Evolutionary conservation across 1,140 invertebrate genomes (phyloP), one percentile per base, ranked within the genome.

Genomic region (Adelges cooleyi): DNA sequence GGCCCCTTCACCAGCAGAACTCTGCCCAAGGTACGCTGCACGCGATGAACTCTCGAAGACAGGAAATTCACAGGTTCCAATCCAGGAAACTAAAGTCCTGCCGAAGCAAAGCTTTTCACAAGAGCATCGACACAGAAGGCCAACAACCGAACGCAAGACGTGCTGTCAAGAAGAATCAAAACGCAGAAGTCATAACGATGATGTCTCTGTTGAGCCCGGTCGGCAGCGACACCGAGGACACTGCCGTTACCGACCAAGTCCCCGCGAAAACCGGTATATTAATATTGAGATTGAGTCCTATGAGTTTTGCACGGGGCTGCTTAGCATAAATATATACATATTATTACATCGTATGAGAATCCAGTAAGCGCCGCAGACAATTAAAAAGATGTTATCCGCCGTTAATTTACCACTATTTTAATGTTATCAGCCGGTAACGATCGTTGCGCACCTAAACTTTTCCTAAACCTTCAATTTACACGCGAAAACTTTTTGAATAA

Each of bases 181-280:
- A 52, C 25, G 56, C 42, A 1, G 69, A 69, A 49, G 67, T 69
- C 2, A 50, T 69, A 15, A 69, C 69, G 3, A 68, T 68, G 69
- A 67, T 69, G 18, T 68, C 67, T 15, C 62, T 69, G 4, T 54
- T 69, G 15, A 68, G 66, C 22, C 67, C 69, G 2, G 67, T 66
- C n/a, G 68, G 67, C 29, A 66, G 65, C 22, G 66, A 68, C 11
- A 59, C 44, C 17, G 29, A 36, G 4, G 62, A 67, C 23, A 10
- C 42, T 4, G 18, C 29, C 6, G 27, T 11, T 18, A 17, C 42
- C 6, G 17, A 62, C 15, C 40, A 62, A 4, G 17, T 48, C 9
- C 44, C 56, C 1, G 22, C 56, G n/a, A 62, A 62, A 48, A 48
- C 40, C 2, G 56, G 56, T 62, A 62, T 27, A n/a, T n/a, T n/a